Percentiles rank a stretch among this genome's conserved stretches.
Evolutionary conservation across 2,888 invertebrate species (phyloP).

Genomic region (Zeuzera pyrina): DNA sequence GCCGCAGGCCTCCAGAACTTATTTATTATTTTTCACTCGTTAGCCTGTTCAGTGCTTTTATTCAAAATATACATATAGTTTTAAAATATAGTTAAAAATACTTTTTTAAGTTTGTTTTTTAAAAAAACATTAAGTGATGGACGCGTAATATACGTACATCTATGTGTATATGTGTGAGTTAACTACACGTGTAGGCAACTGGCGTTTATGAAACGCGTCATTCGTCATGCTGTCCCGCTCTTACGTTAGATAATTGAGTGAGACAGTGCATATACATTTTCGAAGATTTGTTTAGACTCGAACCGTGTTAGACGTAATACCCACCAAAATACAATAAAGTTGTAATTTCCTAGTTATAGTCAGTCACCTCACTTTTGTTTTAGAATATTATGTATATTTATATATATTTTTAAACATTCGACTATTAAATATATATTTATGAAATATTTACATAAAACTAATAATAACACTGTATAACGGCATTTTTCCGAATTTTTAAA

Average conservation of each 20-base stretch:
- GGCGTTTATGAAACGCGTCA: not conserved
- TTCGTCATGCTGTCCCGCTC: slow-evolving; percentile 7
- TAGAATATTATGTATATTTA: slow-evolving; percentile 6
- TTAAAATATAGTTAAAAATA: slow-evolving; percentile 39
- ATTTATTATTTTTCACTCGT: slow-evolving; percentile 64
- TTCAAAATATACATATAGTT: slow-evolving; percentile 59
- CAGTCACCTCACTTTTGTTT: slow-evolving; percentile 9
- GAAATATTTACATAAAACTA: too few relatives aligned
- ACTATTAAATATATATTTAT: not conserved
- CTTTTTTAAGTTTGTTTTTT: slow-evolving; percentile 51
- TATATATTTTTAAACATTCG: not conserved
- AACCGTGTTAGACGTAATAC: slow-evolving; percentile 17
- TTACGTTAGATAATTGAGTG: slow-evolving; percentile 4
- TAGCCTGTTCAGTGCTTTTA: slow-evolving; percentile 60
- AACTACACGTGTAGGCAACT: not conserved
- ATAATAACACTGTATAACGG: too few relatives aligned
- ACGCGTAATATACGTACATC: not conserved
- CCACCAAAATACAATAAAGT: slow-evolving; percentile 22
- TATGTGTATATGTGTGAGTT: not conserved
- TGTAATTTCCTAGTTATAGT: slow-evolving; percentile 5
- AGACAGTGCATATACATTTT: slow-evolving; percentile 6
- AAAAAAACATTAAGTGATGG: slow-evolving; percentile 33
- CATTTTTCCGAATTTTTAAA: too few relatives aligned
- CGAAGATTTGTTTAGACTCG: slow-evolving; percentile 8
- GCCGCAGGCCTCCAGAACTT: slow-evolving; percentile 46